Evolutionary conservation across 2,113 vertebrate genomes (phyloP).

Genomic region (Oryzias javanicus): DNA sequence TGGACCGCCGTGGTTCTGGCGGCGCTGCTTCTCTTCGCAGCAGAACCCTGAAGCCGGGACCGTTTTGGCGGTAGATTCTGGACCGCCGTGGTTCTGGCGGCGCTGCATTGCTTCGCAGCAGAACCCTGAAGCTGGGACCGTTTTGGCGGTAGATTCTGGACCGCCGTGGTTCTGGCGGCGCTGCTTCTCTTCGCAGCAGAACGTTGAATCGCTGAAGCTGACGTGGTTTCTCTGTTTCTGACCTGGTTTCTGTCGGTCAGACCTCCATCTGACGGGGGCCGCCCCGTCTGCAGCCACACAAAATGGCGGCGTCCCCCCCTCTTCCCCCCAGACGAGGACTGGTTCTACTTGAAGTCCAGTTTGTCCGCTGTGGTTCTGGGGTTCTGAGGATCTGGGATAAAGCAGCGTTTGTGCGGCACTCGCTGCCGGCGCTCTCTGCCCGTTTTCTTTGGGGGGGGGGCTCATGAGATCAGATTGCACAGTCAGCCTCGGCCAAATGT

Average conservation of each 20-base stretch:
- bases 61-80: conserved; percentile 15
- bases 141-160: conserved; percentile 17
- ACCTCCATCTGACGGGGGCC: conserved; percentile 45
- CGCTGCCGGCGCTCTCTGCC: conserved; percentile 26
- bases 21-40: too few species aligned
- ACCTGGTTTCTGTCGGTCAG: conserved; percentile 54
- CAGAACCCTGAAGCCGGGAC: background rate
- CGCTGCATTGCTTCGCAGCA: too few species aligned
- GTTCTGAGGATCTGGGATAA: too few species aligned
- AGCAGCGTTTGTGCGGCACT: conserved; percentile 11
- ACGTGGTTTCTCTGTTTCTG: conserved; percentile 9
- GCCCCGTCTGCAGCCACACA: conserved; percentile 19
- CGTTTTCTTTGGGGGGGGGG: conserved; percentile 42
- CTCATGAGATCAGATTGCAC: conserved; percentile 83
- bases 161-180: conserved; percentile 6
- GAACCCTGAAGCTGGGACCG: background rate
- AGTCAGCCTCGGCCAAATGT: conserved; percentile 78
- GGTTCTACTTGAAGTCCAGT: too few species aligned
- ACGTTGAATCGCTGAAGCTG: too few species aligned
- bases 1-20: conserved; percentile 15
- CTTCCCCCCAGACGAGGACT: too few species aligned
- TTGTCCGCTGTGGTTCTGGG: too few species aligned
- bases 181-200: background rate
- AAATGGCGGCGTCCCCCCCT: conserved; percentile 59
- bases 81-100: conserved; percentile 10